Conservation (phyloP, 2,797 vertebrate genomes). For the Microtus obscurus region DNA sequence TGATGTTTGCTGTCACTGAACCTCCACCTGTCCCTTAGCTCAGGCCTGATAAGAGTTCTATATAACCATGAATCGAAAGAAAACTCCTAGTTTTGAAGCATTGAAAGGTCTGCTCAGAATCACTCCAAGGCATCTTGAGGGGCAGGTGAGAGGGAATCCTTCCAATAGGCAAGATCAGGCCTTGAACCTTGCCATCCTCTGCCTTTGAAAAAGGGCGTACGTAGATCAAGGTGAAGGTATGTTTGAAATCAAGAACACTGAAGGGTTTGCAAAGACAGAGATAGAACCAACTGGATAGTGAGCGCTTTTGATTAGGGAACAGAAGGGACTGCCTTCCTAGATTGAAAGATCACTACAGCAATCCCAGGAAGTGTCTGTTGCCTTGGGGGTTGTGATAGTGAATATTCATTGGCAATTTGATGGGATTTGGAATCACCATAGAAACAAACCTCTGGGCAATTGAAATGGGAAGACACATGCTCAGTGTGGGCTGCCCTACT, state of each 20-base stretch:
- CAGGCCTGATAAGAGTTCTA: not conserved
- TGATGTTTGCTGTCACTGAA: not conserved
- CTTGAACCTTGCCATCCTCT: not conserved
- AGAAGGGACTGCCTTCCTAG: not conserved
- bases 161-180: not conserved
- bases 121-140: not conserved
- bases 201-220: accelerated
- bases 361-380: not conserved
- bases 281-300: not conserved
- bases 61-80: not conserved
- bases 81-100: not conserved
- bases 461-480: not conserved
- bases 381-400: not conserved
- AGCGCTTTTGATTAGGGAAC: not conserved
- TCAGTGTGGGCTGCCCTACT: not conserved
- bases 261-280: not conserved
- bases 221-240: not conserved
- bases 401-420: not conserved
- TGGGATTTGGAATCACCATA: not conserved
- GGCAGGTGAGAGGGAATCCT: not conserved
- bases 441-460: not conserved
- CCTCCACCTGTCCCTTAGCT: not conserved
- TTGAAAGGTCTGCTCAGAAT: not conserved
- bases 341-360: not conserved
- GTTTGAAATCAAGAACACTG: not conserved